These are phyloP conservation scores for Cyprinodon variegatus DNA, from an alignment of 2,113 vertebrate species.

Conservation along the genomic window DNA sequence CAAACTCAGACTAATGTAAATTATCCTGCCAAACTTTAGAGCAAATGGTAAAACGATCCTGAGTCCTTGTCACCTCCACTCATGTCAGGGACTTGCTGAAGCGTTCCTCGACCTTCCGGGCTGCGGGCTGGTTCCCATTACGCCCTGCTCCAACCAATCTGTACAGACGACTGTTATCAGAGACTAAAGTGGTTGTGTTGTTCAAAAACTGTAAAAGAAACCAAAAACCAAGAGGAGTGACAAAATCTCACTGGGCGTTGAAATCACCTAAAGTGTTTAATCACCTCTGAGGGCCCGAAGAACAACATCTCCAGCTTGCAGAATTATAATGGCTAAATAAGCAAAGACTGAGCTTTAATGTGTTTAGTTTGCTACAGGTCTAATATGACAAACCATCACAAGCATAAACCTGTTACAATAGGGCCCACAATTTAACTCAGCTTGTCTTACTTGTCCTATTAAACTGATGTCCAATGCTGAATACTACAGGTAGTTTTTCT, in stretches of 20 bases:
- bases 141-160: conserved; percentile 62
- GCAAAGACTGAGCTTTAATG: conserved; percentile 16
- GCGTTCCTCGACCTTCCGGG: conserved; percentile 65
- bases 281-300: not conserved
- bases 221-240: conserved; percentile 8
- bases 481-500: conserved; percentile 47
- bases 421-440: conserved; percentile 7
- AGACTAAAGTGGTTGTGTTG: conserved; percentile 32
- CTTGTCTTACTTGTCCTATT: conserved; percentile 27
- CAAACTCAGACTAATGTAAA: conserved; percentile 73
- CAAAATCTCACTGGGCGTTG: conserved; percentile 13
- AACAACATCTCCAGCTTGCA: not conserved
- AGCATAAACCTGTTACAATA: not conserved
- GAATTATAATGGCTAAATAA: not conserved
- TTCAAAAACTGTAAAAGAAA: conserved; percentile 20
- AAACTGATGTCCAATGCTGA: conserved; percentile 53
- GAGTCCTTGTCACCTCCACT: conserved; percentile 78
- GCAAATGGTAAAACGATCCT: conserved; percentile 79
- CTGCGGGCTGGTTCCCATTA: conserved; percentile 76
- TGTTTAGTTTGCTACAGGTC: not conserved
- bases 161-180: conserved; percentile 52
- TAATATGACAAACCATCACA: conserved; percentile 6
- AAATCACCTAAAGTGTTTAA: conserved; percentile 8
- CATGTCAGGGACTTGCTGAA: conserved; percentile 72
- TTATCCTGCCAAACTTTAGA: conserved; percentile 69